Evolutionary conservation across 2,113 vertebrate species (phyloP).

Genomic region (Dendrocopos noguchii): DNA sequence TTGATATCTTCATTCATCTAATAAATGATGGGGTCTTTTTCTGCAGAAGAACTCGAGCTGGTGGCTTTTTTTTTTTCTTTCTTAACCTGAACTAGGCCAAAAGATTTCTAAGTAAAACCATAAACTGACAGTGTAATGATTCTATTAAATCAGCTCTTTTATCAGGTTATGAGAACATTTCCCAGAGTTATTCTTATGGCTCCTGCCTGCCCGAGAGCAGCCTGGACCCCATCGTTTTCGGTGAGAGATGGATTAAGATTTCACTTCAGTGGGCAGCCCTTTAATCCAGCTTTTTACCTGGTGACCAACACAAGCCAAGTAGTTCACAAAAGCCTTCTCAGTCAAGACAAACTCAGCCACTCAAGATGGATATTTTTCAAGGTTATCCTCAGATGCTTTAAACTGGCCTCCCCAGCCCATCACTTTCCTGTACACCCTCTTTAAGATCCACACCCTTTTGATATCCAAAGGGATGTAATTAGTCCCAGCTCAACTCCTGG

Average conservation of each 20-base stretch:
- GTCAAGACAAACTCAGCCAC: slow-evolving; percentile 9
- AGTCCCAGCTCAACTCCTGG: background rate
- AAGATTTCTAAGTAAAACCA: slow-evolving; percentile 69
- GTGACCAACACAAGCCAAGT: background rate
- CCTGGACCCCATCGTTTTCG: background rate
- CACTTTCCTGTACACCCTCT: background rate
- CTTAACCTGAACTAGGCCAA: slow-evolving; percentile 48
- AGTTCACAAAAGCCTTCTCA: background rate
- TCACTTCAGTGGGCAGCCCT: background rate
- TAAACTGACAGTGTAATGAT: slow-evolving; percentile 49
- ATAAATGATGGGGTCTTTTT: slow-evolving; percentile 72
- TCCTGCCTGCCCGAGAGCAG: background rate
- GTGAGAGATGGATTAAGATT: background rate
- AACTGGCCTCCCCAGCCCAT: rapidly evolving
- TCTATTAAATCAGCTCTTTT: slow-evolving; percentile 58
- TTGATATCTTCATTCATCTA: slow-evolving; percentile 82
- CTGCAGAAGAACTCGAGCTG: slow-evolving; percentile 63
- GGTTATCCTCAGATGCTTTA: background rate
- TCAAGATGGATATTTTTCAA: background rate
- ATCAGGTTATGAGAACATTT: slow-evolving; percentile 13
- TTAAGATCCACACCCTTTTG: background rate
- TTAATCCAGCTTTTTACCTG: background rate
- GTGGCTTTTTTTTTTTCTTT: background rate
- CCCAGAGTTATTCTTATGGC: background rate
- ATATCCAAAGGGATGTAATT: rapidly evolving